Evolutionary conservation across 2,888 invertebrate genomes (phyloP), one percentile per base, ranked within the genome.

Genomic region (Blastobasis lacticolella): DNA sequence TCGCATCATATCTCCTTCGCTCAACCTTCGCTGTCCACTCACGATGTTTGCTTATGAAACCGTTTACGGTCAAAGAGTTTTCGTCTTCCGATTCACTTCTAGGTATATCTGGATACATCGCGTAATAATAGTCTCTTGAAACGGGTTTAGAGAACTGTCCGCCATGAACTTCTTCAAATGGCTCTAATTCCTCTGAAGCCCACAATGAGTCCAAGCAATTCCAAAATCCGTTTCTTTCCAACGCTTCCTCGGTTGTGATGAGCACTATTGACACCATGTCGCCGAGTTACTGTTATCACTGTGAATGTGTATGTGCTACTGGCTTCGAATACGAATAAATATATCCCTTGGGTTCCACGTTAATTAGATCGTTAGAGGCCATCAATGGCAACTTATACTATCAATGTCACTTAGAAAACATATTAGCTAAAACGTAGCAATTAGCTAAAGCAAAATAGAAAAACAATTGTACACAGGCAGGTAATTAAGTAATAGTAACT

Each of bases 1-100:
- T 62, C n/a, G 70, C 71, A 49, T 71, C 62, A 37, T 73, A 70
- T 62, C 70, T 73, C 61, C 72, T 75, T 44, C 84, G 65, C 41
- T 65, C 61, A 58, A 84, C 71, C 57, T 81, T 87, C 1, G 78
- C 72, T 64, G 78, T 79, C 84, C 87, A 84, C 56, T 83, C 74
- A 44, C 63, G 60, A 53, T 85, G 78, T 66, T 86, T 87, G 38
- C 54, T 68, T 60, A 62, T 66, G 61, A 87, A 87, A 40, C 84
- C 86, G 38, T 64, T 73, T 6, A 86, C 57, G 48, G 78, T 80
- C 43, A 85, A 56, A 1, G 84, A 75, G 52, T 70, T 79, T 57
- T 87, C 87, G 38, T 86, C 88, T 50, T 88, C 88, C 0, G 87
- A 87, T 64, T 86, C 86, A 58, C 88, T 87, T 66, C 86, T 71